Evolutionary conservation across 2,797 vertebrate species (phyloP).

Genomic region (Chaunax sp.): DNA sequence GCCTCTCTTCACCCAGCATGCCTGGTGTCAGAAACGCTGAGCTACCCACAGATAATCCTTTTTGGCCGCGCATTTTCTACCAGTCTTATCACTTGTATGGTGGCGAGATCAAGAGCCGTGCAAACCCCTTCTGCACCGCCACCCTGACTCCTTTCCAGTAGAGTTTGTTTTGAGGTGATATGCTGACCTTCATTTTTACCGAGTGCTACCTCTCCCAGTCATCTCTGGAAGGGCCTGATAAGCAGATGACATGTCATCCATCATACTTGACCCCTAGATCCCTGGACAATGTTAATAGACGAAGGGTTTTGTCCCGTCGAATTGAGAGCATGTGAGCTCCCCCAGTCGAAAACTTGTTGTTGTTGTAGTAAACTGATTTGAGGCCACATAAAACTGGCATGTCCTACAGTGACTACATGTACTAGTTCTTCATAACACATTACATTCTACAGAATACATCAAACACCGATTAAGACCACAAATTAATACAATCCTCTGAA

Average conservation of each 20-base stretch:
- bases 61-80: slow-evolving; percentile 74
- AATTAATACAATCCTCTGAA: slow-evolving; percentile 31
- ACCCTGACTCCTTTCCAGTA: slow-evolving; percentile 47
- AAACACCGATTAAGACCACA: slow-evolving; percentile 23
- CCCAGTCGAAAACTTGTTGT: slow-evolving; percentile 12
- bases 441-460: slow-evolving; percentile 18
- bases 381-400: slow-evolving; percentile 4
- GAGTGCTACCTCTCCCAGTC: slow-evolving; percentile 58
- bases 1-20: slow-evolving; percentile 69
- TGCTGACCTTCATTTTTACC: slow-evolving; percentile 81
- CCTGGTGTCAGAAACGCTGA: slow-evolving; percentile 70
- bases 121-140: slow-evolving; percentile 52
- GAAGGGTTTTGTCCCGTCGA: slow-evolving; percentile 56
- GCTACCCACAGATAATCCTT: slow-evolving; percentile 79
- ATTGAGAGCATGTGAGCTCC: slow-evolving; percentile 19
- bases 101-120: slow-evolving; percentile 70
- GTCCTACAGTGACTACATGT: slow-evolving; percentile 24
- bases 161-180: slow-evolving; percentile 68
- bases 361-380: slow-evolving; percentile 11
- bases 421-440: slow-evolving; percentile 19
- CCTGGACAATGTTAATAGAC: slow-evolving; percentile 68
- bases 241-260: slow-evolving; percentile 80
- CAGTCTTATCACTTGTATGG: slow-evolving; percentile 76
- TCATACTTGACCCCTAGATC: slow-evolving; percentile 82
- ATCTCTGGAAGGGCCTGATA: slow-evolving; percentile 81